phyloP scores from a whole-genome alignment of 2,113 vertebrate species.

The Myotis yumanensis region DNA sequence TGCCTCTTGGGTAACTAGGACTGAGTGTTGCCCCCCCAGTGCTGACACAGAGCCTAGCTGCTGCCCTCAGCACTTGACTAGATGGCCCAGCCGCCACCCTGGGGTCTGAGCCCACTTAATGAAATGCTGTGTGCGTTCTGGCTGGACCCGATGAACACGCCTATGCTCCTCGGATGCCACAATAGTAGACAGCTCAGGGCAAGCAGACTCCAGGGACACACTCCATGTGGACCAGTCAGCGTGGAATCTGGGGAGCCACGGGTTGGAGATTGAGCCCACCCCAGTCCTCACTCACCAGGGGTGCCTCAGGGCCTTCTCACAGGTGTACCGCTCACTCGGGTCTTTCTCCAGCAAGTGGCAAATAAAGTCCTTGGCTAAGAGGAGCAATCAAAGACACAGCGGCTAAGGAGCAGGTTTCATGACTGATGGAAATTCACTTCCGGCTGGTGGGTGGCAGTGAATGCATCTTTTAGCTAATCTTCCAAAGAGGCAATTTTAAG shows the following conservation, averaged over 20 bases:
- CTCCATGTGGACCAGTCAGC: not conserved
- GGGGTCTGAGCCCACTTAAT: not conserved
- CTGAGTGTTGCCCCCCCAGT: not conserved
- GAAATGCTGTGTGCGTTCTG: not conserved
- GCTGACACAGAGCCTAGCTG: not conserved
- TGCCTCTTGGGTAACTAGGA: not conserved
- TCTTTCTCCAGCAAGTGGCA: slow-evolving; percentile 92
- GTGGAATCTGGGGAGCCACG: not conserved
- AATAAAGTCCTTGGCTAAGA: slow-evolving; percentile 94
- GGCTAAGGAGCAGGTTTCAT: slow-evolving; percentile 49
- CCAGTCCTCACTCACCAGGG: slow-evolving; percentile 88
- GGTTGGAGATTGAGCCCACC: not conserved
- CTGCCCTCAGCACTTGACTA: not conserved
- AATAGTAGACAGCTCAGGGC: not conserved
- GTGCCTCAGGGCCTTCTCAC: slow-evolving; percentile 91
- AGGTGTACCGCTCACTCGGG: slow-evolving; percentile 88
- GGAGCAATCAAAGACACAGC: slow-evolving; percentile 42
- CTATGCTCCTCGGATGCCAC: not conserved
- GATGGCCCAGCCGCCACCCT: not conserved
- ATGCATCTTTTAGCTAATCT: slow-evolving; percentile 59
- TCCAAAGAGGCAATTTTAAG: slow-evolving; percentile 62
- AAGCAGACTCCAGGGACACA: not conserved
- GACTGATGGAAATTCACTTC: slow-evolving; percentile 62
- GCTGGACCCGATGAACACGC: not conserved
- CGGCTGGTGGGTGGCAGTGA: slow-evolving; percentile 63